Base-by-base conservation (phyloP, 1,140 invertebrate species). In the Papilio polyxenes region DNA sequence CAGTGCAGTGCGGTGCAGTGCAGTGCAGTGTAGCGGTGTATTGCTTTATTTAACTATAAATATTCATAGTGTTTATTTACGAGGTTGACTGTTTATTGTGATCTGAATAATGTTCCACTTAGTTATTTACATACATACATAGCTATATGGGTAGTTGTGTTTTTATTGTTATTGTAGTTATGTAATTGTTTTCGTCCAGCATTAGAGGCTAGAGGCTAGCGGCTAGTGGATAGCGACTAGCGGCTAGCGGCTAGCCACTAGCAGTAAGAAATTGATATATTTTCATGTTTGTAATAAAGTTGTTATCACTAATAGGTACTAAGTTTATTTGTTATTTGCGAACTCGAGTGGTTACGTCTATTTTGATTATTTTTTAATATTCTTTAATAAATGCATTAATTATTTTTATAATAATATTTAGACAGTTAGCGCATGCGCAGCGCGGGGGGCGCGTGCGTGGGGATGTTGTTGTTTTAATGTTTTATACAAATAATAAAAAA, bases 351-450 rank as follows among this genome's bases (percentile, higher is more conserved):
- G 65, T 37, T 37, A 15, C 31, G 0, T n/a, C n/a, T 10, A 6
- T 37, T 31, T 69, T 69, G 23, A 69, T 69, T 69, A 65, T 69
- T 69, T 37, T 69, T 65, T 65, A 65, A 23, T 23, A 65, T 31
- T 69, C n/a, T 69, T 23, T 37, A 37, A 31, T 2, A 15, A 69
- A 69, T 13, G 11, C 31, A 31, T 37, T 37, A n/a, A 31, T 69
- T 69, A 69, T 69, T 69, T 69, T 69, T 69, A 31, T 69, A 69
- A 31, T 37, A 37, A 69, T 69, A 69, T 69, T 69, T 37, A 69
- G 4, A 69, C 10, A 69, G 23, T 69, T 1, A 6, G 31, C 65
- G 23, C 11, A 11, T 44, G 4, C 40, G 40, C 7, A 44, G 40
- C 40, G 17, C 62, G 56, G 56, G 56, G 56, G 56, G 56, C 17